A percentile compares a stretch with the other conserved stretches of the same genome.
Conservation (phyloP, 2,113 vertebrate genomes). For the Eurypyga helias region DNA sequence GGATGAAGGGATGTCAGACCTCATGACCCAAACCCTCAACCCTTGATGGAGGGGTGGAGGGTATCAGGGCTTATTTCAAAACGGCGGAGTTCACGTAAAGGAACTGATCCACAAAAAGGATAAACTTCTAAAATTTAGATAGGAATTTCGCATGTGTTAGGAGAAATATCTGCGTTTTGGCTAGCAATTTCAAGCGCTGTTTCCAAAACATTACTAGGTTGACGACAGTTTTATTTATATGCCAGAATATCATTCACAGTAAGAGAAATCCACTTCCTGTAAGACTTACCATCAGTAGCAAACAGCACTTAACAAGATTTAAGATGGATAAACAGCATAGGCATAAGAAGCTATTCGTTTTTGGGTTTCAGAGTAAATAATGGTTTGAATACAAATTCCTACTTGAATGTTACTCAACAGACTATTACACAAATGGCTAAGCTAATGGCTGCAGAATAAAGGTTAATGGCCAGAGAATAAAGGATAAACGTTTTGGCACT, state of each 20-base stretch:
- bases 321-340: constrained; percentile 10
- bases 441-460: constrained; percentile 67
- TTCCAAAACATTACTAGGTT: background rate
- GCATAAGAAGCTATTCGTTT: constrained; percentile 12
- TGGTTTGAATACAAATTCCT: constrained; percentile 52
- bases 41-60: background rate
- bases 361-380: constrained; percentile 45
- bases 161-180: background rate
- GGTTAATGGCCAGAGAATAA: constrained; percentile 68
- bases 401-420: constrained; percentile 51
- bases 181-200: background rate
- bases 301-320: background rate
- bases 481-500: constrained; percentile 65
- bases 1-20: background rate
- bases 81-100: background rate
- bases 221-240: background rate
- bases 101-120: background rate
- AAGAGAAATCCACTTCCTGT: background rate
- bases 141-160: background rate
- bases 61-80: background rate
- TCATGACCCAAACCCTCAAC: background rate
- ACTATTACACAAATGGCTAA: constrained; percentile 57
- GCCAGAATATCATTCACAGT: background rate
- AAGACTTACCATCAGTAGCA: background rate
- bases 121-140: background rate